Conservation (phyloP, 2,797 vertebrate genomes). For the Champsocephalus gunnari region DNA sequence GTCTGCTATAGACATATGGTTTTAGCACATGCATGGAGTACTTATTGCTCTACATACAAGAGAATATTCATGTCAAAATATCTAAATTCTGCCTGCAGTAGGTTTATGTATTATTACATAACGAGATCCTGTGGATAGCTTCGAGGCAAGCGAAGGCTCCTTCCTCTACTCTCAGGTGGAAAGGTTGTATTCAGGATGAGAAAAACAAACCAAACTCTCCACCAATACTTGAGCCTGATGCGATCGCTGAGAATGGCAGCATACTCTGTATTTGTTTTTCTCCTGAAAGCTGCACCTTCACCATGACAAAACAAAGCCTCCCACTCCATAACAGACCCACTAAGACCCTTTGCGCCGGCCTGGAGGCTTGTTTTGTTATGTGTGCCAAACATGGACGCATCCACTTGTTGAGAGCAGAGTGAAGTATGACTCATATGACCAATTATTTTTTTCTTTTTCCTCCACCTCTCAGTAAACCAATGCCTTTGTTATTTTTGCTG, state of each 20-base stretch:
- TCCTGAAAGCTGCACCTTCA: slow-evolving; percentile 67
- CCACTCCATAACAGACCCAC: slow-evolving; percentile 73
- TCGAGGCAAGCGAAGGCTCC: slow-evolving; percentile 25
- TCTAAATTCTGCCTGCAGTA: neutral
- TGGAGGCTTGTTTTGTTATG: slow-evolving; percentile 62
- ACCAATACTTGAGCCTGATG: slow-evolving; percentile 40
- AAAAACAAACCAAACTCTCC: slow-evolving; percentile 63
- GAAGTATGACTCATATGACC: slow-evolving; percentile 70
- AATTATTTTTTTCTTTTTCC: slow-evolving; percentile 7
- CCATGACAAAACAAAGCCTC: slow-evolving; percentile 74
- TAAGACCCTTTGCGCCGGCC: slow-evolving; percentile 62
- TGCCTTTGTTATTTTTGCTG: slow-evolving; percentile 54
- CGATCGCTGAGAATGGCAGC: slow-evolving; percentile 41
- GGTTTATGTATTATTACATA: slow-evolving; percentile 27
- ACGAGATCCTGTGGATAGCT: slow-evolving; percentile 16
- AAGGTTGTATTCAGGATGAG: slow-evolving; percentile 54
- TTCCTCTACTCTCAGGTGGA: slow-evolving; percentile 12
- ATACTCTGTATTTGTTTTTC: slow-evolving; percentile 59
- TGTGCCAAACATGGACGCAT: slow-evolving; percentile 66
- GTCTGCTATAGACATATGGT: neutral
- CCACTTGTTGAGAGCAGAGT: slow-evolving; percentile 52
- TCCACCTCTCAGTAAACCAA: slow-evolving; percentile 47
- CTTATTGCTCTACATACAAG: neutral
- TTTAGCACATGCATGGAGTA: neutral
- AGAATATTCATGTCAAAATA: neutral